Base-by-base conservation (phyloP, 1,140 invertebrate genomes). In the Antheraea pernyi region DNA sequence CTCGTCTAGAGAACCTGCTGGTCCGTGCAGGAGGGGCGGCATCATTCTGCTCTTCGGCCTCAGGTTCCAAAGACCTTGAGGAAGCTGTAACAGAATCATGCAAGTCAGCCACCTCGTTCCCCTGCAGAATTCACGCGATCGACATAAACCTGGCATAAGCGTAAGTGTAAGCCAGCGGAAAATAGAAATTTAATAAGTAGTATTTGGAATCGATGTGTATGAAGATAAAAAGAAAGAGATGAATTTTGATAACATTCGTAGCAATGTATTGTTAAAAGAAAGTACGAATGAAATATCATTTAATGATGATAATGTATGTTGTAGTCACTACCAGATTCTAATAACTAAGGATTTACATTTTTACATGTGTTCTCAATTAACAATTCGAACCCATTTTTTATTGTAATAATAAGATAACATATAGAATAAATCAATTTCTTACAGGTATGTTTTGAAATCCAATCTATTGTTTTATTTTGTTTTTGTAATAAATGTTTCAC, bases 11-110 rank as follows among this genome's bases (percentile, higher is more conserved):
- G 46, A 78, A 80, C 68, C 87, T 82, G 65, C 83, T 82, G 65
- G 74, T 81, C 68, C 86, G 76, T 37, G 77, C 71, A 10, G 84
- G 75, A 46, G 82, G 78, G 2, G 85, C 80, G 19, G 85, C 74
- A n/a, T 84, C 84, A 19, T 81, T 80, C 68, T 86, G 81, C 42
- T 86, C 86, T 60, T 86, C 86, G 0, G 74, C 75, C 22, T 89
- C 86, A 0, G 77, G 65, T 46, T 88, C 86, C 60, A 83, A 67
- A 9, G 89, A 81, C 60, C 75, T 81, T 36, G 86, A 76, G 59
- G 86, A 74, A 30, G 88, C 85, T 87, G 68, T 0, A 72, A 77
- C 63, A 69, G n/a, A 30, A 37, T 48, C 46, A 19, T 11, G 61
- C 37, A 53, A 53, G 46, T 53, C 46, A 53, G 46, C 46, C 46